Evolutionary conservation across 2,113 vertebrate species (phyloP), one percentile per base, ranked within the genome.

Genomic region (Solea solea): DNA sequence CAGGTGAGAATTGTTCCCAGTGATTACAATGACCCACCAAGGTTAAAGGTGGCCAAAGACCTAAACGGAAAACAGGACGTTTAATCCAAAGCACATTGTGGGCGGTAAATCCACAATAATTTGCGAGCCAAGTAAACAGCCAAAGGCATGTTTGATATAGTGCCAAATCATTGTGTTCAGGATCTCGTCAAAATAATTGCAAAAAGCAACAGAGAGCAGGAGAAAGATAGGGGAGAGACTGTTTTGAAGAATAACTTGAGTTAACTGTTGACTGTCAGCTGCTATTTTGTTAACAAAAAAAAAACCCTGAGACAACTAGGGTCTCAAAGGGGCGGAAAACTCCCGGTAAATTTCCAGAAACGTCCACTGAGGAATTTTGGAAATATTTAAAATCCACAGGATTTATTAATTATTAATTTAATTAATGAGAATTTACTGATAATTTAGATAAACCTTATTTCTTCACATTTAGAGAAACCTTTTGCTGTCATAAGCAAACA

Each of bases 121-220:
- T 61, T 66, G 52, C 72, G 69, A 83, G 72, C 21, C 50, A 69
- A 65, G 58, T 63, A 77, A 87, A 85, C 70, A 80, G 78, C 78
- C 81, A 84, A 80, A 64, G 70, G 70, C 78, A 62, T 21, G 40
- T 39, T 57, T 25, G 15, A 51, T 21, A 44, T 25, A 5, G 54
- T 56, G 72, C 75, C 80, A 81, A 82, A 80, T 58, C 60, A 79
- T 9, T 42, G 51, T 74, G 74, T 80, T 66, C 52, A 63, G 68
- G 73, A 73, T 76, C 50, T 42, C 4, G 53, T 77, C 63, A 72
- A 76, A 75, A 74, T 73, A 56, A 74, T 70, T 64, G 65, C 53
- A 78, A 80, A 66, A 74, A 49, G 41, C 12, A 55, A 59, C 0
- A 28, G 45, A 54, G 2, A 41, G 6, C 28, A 42, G 12, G 39